Percentiles rank a stretch among this genome's conserved stretches.
Conservation (phyloP, 2,113 vertebrate species). For the Hymenochirus boettgeri region DNA sequence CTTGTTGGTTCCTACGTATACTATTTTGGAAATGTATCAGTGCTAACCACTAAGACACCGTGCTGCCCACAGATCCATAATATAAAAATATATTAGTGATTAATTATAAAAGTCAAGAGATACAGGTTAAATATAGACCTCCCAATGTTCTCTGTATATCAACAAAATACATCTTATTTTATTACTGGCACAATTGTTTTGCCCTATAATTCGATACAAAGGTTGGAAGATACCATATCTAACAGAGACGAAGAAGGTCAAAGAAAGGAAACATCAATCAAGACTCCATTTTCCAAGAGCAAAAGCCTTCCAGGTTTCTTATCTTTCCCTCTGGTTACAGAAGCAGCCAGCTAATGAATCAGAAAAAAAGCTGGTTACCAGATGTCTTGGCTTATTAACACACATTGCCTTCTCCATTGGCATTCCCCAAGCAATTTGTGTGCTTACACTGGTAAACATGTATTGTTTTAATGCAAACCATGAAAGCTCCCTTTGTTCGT, state of each 20-base stretch:
- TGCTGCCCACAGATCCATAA: too few species aligned
- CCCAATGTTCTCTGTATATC: too few species aligned
- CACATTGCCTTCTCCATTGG: slow-evolving; percentile 67
- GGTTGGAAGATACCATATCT: slow-evolving; percentile 20
- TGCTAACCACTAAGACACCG: too few species aligned
- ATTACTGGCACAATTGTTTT: too few species aligned
- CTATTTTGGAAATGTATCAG: too few species aligned
- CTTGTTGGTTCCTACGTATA: too few species aligned
- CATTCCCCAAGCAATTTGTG: slow-evolving; percentile 67
- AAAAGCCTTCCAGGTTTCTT: slow-evolving; percentile 58
- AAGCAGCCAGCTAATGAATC: slow-evolving; percentile 81
- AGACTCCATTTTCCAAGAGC: slow-evolving; percentile 56
- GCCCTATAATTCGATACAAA: neutral
- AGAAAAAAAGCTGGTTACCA: slow-evolving; percentile 88
- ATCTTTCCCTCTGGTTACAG: slow-evolving; percentile 66
- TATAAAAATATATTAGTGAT: too few species aligned
- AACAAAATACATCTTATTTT: too few species aligned
- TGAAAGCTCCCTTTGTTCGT: slow-evolving; percentile 47
- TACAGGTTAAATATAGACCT: too few species aligned
- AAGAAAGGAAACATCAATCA: slow-evolving; percentile 54
- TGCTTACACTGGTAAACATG: slow-evolving; percentile 54
- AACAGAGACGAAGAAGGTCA: slow-evolving; percentile 36
- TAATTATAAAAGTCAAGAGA: too few species aligned
- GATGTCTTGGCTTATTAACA: slow-evolving; percentile 84
- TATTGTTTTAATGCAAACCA: slow-evolving; percentile 34